Base-by-base conservation (phyloP, 2,113 vertebrate genomes). In the Trochalopteron elliotii region DNA sequence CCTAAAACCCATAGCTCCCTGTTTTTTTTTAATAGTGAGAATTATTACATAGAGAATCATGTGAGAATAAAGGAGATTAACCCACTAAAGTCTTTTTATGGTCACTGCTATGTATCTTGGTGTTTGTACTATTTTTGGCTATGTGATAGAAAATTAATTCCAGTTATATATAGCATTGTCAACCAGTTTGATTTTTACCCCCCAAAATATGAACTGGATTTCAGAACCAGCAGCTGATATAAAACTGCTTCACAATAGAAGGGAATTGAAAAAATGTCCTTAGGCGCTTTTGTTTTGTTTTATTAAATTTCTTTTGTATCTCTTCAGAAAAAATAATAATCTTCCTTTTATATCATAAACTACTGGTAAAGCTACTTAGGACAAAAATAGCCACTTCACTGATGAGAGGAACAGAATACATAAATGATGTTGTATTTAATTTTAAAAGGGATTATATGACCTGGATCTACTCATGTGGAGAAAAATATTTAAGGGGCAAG, bases 51-150 rank as follows among this genome's bases (percentile, higher is more conserved):
- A 11, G 2, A 13, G 14, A 5, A 12, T 52, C 5, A 20, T 49
- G 5, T 39, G 27, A 37, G 7, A n/a, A 49, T 53, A 70, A 78
- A 61, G 2, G 7, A 65, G 24, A 68, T 15, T 19, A 83, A 61
- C 3, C 8, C 1, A 22, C 22, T 56, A 47, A 44, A 11, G 0
- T 2, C 5, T 55, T 76, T 42, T 3, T 30, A 47, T 56, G 23
- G 69, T 59, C 55, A 64, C 7, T 86, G 37, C 2, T 21, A 86
- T 68, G 16, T 79, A 47, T 44, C 35, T 61, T 57, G 11, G 1
- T 59, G 9, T 44, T 87, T 69, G 4, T 45, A 35, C 21, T 93
- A 16, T 74, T 69, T 91, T 81, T 77, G 10, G 11, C 12, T 49
- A 21, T 39, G 18, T 30, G 12, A 39, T 28, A 30, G 40, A 89